phyloP scores from a whole-genome alignment of 2,797 vertebrate species.

The Enteromius anoplus region DNA sequence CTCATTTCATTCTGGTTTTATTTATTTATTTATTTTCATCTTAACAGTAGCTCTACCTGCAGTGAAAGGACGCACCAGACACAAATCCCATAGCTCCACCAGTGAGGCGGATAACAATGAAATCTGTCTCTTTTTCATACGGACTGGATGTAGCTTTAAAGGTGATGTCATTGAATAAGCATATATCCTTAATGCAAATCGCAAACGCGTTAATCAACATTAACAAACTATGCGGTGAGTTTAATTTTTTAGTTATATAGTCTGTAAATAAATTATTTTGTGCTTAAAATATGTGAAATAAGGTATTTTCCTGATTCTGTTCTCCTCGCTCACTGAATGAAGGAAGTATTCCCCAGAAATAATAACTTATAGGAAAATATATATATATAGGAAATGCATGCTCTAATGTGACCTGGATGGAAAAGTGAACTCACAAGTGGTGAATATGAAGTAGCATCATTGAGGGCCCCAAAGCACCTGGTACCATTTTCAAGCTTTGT shows the following conservation, averaged over 20 bases:
- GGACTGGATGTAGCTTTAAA: slow-evolving; percentile 79
- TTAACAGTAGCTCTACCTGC: slow-evolving; percentile 12
- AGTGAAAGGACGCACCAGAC: slow-evolving; percentile 19
- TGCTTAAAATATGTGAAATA: no score
- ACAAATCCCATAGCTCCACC: slow-evolving; percentile 48
- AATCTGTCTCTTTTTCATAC: slow-evolving; percentile 84
- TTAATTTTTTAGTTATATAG: background rate
- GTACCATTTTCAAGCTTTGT: background rate
- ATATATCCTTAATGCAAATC: background rate
- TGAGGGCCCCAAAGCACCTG: background rate
- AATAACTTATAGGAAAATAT: background rate
- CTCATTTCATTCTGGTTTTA: background rate
- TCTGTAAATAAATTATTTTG: background rate
- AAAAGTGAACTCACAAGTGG: background rate
- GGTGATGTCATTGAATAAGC: slow-evolving; percentile 63
- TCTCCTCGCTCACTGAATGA: background rate
- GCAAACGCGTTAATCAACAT: background rate
- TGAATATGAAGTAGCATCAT: background rate
- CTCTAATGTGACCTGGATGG: background rate
- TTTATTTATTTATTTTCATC: background rate
- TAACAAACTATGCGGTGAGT: background rate
- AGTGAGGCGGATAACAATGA: slow-evolving; percentile 73
- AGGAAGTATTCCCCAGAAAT: background rate
- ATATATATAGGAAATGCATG: background rate
- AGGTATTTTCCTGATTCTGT: background rate